A percentile compares a stretch with the other conserved stretches of the same genome.
Evolutionary conservation across 2,888 invertebrate species (phyloP).

Genomic region (Craniophora ligustri): DNA sequence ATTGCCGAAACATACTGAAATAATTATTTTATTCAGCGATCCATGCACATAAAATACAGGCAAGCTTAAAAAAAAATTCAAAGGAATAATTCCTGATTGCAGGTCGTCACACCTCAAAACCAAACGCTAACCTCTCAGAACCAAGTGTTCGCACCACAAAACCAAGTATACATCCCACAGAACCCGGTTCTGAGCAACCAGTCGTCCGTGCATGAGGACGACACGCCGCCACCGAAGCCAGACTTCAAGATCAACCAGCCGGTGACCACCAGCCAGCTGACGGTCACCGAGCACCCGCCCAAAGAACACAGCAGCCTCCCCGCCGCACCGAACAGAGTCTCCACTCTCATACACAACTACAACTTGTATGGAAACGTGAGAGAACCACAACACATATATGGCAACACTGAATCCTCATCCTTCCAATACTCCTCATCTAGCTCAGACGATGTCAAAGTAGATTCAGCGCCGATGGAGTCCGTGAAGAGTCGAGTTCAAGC

Average conservation of each 20-base stretch:
- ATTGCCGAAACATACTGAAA: not conserved
- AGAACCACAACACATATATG: slow-evolving; percentile 82
- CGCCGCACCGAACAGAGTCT: slow-evolving; percentile 77
- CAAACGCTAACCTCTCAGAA: slow-evolving; percentile 67
- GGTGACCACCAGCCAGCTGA: slow-evolving; percentile 75
- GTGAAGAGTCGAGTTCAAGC: slow-evolving; percentile 84
- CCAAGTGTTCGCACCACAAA: slow-evolving; percentile 63
- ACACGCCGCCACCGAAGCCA: slow-evolving; percentile 69
- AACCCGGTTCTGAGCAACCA: slow-evolving; percentile 68
- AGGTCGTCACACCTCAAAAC: slow-evolving; percentile 56
- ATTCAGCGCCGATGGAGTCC: slow-evolving; percentile 78
- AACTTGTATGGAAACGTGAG: slow-evolving; percentile 82
- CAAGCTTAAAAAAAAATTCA: slow-evolving; percentile 7
- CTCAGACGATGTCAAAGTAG: slow-evolving; percentile 77
- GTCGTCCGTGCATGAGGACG: slow-evolving; percentile 73
- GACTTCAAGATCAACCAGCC: slow-evolving; percentile 86
- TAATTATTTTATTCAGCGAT: not conserved
- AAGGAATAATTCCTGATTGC: slow-evolving; percentile 4
- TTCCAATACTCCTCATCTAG: slow-evolving; percentile 70
- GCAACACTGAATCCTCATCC: slow-evolving; percentile 74
- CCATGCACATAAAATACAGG: not conserved
- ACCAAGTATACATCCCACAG: slow-evolving; percentile 62
- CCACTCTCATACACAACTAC: slow-evolving; percentile 83
- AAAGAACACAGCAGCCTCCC: slow-evolving; percentile 83
- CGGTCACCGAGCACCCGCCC: slow-evolving; percentile 60